Conservation (phyloP, 2,113 vertebrate species). For the Marmota monax region DNA sequence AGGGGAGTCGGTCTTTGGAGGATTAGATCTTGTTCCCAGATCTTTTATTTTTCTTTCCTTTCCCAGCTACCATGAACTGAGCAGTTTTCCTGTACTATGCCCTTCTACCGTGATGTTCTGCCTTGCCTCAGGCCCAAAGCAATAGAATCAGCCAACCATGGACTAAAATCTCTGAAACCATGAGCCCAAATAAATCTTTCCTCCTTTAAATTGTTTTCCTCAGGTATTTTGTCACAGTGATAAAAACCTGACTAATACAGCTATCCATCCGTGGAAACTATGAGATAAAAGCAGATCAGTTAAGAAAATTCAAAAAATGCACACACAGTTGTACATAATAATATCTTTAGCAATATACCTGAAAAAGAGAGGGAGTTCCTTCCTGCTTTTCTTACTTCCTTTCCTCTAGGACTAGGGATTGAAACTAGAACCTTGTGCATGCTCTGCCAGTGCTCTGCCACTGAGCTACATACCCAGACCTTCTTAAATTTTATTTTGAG, state of each 20-base stretch:
- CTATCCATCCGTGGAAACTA: background rate
- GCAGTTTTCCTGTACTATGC: background rate
- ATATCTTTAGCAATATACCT: background rate
- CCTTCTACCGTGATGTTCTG: background rate
- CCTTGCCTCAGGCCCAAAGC: background rate
- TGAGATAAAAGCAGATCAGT: background rate
- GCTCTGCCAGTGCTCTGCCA: background rate
- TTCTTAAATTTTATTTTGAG: background rate
- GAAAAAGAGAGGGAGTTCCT: background rate
- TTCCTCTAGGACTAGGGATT: background rate
- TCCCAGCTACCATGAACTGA: background rate
- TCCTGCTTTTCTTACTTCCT: background rate
- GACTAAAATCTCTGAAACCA: background rate
- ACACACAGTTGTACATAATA: background rate
- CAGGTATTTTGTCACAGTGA: background rate
- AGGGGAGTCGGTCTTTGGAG: background rate
- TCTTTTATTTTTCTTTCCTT: background rate
- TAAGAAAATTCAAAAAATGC: background rate
- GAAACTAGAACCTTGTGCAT: background rate
- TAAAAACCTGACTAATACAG: background rate
- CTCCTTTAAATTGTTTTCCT: background rate
- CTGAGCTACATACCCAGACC: too few species aligned
- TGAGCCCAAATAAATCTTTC: background rate
- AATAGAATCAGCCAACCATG: background rate
- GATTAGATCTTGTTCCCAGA: background rate